Base-by-base conservation (phyloP, 2,888 invertebrate genomes). In the Drosophila kuntzei region DNA sequence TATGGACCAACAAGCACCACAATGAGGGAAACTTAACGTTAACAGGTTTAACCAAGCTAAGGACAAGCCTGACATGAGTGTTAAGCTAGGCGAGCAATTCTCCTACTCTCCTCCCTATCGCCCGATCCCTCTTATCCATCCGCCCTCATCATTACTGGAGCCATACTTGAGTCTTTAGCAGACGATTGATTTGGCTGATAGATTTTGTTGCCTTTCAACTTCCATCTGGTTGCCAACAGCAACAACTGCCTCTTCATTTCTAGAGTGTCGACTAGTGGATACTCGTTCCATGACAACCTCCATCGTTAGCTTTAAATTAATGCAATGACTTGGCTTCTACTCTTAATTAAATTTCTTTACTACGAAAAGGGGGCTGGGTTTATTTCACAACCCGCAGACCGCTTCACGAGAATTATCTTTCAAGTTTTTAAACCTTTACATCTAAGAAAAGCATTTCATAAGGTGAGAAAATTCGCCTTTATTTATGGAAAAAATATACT, bases 31-130 rank as follows among this genome's bases (percentile, higher is more conserved):
- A 87, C 87, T 82, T 87, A 82, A 84, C 81, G 84, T 78, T 82
- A 82, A 82, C 81, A 84, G 81, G 81, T 82, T 87, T 87, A 82
- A 87, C 84, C 81, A 80, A 67, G 87, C 87, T 84, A 78, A 87
- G 81, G 81, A 84, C 85, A 81, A 80, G 69, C 53, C 78, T 47
- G 67, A 70, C 75, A 75, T 64, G 78, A 77, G 84, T 87, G 87
- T 55, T 62, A 66, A 71, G 54, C 71, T 46, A 41, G 37, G 43
- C 34, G 36, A 25, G 47, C 9, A 18, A n/a, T 12, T 46, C 53
- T 27, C 44, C 7, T 27, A 27, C 25, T n/a, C n/a, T n/a, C n/a
- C 27, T 2, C 6, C 7, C n/a, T 1, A 4, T 8, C 22, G 1
- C 2, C 14, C 22, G 11, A 8, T 20, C n/a, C 46, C 9, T 4